These are phyloP conservation scores for Illadopsis cleaveri DNA, from an alignment of 2,113 vertebrate genomes.

Conservation along the genomic window DNA sequence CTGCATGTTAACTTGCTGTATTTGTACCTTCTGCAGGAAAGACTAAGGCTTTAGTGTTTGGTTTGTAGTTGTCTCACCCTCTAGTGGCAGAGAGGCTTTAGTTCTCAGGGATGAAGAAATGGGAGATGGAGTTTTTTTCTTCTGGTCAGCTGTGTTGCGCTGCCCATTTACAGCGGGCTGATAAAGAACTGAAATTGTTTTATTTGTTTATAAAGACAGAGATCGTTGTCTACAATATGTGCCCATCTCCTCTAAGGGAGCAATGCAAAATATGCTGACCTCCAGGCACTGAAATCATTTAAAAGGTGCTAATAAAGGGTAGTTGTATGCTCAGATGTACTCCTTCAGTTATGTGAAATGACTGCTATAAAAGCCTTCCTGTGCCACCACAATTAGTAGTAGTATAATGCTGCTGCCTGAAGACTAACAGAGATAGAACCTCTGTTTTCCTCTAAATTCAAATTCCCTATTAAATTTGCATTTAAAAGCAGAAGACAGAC, in stretches of 20 bases:
- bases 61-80: conserved; percentile 57
- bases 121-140: neutral
- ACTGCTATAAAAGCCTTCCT: neutral
- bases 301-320: neutral
- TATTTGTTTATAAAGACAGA: neutral
- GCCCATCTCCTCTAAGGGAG: neutral
- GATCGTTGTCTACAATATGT: neutral
- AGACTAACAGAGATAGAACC: neutral
- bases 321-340: neutral
- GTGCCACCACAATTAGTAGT: neutral
- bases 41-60: neutral
- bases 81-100: conserved; percentile 61
- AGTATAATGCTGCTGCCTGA: neutral
- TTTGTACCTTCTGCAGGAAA: neutral
- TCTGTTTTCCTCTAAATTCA: neutral
- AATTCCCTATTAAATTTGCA: neutral
- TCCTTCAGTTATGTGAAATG: neutral
- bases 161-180: neutral
- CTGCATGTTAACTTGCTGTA: neutral
- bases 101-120: neutral
- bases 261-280: neutral
- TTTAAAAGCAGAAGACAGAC: neutral
- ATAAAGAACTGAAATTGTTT: neutral
- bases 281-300: neutral
- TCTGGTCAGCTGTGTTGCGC: neutral